Percentiles rank a stretch among this genome's conserved stretches.
Evolutionary conservation across 2,888 invertebrate species (phyloP).

Genomic region (Apamea monoglypha): DNA sequence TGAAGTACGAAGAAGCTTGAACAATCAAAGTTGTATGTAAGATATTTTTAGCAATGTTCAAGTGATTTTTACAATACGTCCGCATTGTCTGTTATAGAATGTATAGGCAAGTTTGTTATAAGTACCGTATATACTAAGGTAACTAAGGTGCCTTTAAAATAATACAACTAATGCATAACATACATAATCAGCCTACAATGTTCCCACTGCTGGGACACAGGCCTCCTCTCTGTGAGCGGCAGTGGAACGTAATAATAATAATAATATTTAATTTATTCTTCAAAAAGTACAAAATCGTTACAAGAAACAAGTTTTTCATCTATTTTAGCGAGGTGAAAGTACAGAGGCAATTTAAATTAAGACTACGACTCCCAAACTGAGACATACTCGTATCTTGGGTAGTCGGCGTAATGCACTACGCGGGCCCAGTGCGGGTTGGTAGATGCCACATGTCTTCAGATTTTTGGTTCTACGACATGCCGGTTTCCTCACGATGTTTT

Average conservation of each 20-base stretch:
- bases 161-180: background rate
- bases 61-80: background rate
- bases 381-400: too few species aligned
- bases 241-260: too few species aligned
- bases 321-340: too few species aligned
- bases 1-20: conserved; percentile 15
- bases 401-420: background rate
- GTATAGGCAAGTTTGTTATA: background rate
- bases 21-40: conserved; percentile 17
- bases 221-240: background rate
- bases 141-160: too few species aligned
- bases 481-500: too few species aligned
- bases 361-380: too few species aligned
- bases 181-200: background rate
- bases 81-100: background rate
- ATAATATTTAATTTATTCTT: too few species aligned
- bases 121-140: background rate
- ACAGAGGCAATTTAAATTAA: too few species aligned
- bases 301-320: too few species aligned
- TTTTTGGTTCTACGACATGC: background rate
- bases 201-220: background rate
- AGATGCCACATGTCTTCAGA: background rate
- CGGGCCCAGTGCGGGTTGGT: background rate
- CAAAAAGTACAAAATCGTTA: too few species aligned
- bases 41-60: conserved; percentile 11